Evolutionary conservation across 2,113 vertebrate genomes (phyloP), one percentile per base, ranked within the genome.

Genomic region (Vulpes lagopus): DNA sequence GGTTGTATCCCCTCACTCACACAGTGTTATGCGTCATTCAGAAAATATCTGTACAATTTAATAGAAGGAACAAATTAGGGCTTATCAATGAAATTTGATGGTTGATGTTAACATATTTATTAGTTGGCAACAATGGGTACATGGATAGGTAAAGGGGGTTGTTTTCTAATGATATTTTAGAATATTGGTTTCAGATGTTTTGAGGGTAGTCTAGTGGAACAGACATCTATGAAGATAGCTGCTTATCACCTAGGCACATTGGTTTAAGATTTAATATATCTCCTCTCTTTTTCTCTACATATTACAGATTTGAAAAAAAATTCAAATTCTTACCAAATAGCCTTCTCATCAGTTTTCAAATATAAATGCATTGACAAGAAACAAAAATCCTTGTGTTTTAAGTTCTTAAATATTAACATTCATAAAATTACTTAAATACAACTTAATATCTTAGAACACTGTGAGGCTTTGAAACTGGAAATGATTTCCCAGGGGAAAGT

Each of bases 401-500:
- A 78, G 85, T 83, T 74, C 30, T 94, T 82, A 87, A 90, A 55
- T 91, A 89, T 49, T 95, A 94, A 79, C 8, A 89, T 81, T 92
- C 22, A 69, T 93, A 92, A 92, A 73, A 76, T 90, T 84, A 62
- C n/a, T 91, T 94, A 11, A 69, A 27, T 53, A 81, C 78, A 97
- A 78, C 20, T 91, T 90, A 87, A 84, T 51, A 38, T 94, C 73
- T 96, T 97, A 91, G 53, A 95, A 83, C 4, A 96, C 32, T 95
- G 90, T 43, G 92, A 76, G 49, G 11, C 49, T 97, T 96, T 97
- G 62, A 91, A 91, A 83, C 51, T 93, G 73, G 85, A 90, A 95
- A 67, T 87, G 78, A 60, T 81, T 90, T 94, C 62, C 30, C 81
- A 55, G 67, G 62, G 94, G 89, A 93, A 83, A 64, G 14, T 59